Base-by-base conservation (phyloP, 2,113 vertebrate genomes). In the Varanus komodoensis region DNA sequence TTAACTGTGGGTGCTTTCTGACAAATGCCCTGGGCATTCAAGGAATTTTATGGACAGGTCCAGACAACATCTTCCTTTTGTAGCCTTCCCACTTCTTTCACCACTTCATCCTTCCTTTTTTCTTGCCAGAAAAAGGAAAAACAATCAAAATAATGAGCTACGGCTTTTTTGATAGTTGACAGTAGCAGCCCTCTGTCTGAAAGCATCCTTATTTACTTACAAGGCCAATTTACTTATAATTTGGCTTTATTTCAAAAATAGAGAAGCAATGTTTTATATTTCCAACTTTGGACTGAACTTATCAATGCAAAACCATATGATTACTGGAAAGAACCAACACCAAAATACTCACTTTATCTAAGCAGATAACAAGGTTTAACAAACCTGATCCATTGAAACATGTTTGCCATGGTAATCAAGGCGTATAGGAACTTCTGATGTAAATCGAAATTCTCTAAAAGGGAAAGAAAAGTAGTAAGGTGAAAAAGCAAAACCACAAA, bases 321-420 rank as follows among this genome's bases (percentile, higher is more conserved):
- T 0, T 87, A 2, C 79, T 0, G 0, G 0, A 8, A 61, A 48
- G 1, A 7, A 50, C 27, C 83, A 83, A 68, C 3, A 67, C 57
- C 89, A 4, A 6, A 88, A 0, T 1, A 64, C 48, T 19, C 73
- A 6, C 8, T 74, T 89, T 67, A 1, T 84, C 61, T 7, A 84
- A 25, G 1, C 91, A 29, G 6, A 86, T 50, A 52, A 89, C 11
- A 21, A 88, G 83, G 87, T 23, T n/a, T 48, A 86, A 93, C 97
- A 89, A 90, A 98, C 98, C 98, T 98, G 98, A 91, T 98, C 98
- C 98, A 99, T 99, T 50, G 98, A 98, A 4, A 99, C 97, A 0
- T 99, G 99, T 92, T 99, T 99, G 78, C 99, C 99, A 0, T 99
- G 99, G 94, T 99, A 99, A 96, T 99, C 99, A 89, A 99, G 97